phyloP scores from a whole-genome alignment of 2,797 vertebrate genomes.

The Rhinatrema bivittatum region DNA sequence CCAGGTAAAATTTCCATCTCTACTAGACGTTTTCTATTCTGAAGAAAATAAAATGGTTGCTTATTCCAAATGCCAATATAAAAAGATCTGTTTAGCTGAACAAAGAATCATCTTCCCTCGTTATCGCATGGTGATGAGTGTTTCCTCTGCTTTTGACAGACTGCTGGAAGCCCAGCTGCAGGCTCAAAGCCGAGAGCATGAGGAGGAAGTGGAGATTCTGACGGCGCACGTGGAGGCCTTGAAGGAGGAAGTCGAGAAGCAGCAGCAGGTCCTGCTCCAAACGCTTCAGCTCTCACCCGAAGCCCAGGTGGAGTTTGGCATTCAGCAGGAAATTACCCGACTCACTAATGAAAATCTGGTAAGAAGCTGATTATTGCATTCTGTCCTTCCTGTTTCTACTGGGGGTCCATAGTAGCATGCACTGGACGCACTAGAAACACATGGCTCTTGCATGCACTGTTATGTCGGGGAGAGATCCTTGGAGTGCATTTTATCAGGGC shows the following conservation, averaged over 20 bases:
- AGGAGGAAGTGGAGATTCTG: slow-evolving; percentile 69
- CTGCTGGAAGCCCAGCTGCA: slow-evolving; percentile 85
- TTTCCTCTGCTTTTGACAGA: slow-evolving; percentile 41
- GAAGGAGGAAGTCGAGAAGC: slow-evolving; percentile 72
- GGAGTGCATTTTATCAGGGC: too few species aligned
- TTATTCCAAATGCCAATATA: too few species aligned
- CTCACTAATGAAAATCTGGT: slow-evolving; percentile 94
- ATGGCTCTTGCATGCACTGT: rapidly evolving
- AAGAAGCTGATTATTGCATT: slow-evolving; percentile 17
- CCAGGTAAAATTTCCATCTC: too few species aligned
- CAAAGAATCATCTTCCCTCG: too few species aligned
- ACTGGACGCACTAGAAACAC: too few species aligned
- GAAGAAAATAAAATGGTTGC: too few species aligned
- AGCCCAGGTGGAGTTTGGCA: slow-evolving; percentile 74
- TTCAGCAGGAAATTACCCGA: slow-evolving; percentile 84
- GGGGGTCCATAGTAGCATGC: too few species aligned
- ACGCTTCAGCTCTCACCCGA: slow-evolving; percentile 73
- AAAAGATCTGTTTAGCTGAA: too few species aligned
- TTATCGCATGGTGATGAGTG: too few species aligned
- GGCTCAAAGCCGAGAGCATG: slow-evolving; percentile 66
- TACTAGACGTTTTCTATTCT: too few species aligned
- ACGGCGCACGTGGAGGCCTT: slow-evolving; percentile 66
- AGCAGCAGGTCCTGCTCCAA: slow-evolving; percentile 78
- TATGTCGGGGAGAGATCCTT: neutral
- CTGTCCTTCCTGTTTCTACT: too few species aligned